These are phyloP conservation scores for Trinorchestia longiramus DNA, from an alignment of 1,140 invertebrate genomes.

Conservation along the genomic window DNA sequence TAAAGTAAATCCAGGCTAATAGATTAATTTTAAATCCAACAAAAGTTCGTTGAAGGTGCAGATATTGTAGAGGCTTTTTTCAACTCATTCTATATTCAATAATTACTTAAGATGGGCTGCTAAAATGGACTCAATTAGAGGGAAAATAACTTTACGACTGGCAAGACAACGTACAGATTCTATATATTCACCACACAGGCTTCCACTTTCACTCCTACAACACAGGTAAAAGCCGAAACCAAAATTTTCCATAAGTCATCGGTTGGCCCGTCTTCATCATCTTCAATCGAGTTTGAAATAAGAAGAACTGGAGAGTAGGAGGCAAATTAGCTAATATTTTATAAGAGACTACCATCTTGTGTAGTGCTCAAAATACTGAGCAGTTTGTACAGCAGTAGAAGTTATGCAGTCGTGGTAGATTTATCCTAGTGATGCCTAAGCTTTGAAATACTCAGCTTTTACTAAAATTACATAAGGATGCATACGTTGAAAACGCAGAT, in stretches of 20 bases:
- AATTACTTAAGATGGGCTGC: background rate
- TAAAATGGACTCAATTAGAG: background rate
- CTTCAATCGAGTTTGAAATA: background rate
- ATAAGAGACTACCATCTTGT: no score
- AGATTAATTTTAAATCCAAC: no score
- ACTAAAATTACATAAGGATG: background rate
- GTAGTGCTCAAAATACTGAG: no score
- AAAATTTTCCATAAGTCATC: background rate
- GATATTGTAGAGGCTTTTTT: background rate
- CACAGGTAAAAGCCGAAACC: background rate
- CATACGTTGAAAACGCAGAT: background rate
- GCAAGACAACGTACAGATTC: background rate
- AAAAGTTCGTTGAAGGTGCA: background rate
- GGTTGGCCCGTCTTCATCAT: background rate
- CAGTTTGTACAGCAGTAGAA: no score
- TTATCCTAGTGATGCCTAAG: background rate
- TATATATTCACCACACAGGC: background rate
- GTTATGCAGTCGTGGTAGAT: no score
- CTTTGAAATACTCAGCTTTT: background rate
- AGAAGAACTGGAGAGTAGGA: background rate
- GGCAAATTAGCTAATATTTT: no score
- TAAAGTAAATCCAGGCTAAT: no score
- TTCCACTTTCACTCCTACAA: background rate
- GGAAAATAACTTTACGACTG: background rate
- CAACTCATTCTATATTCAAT: background rate